Evolutionary conservation across 1,140 invertebrate genomes (phyloP).

Genomic region (Bombus picipes): DNA sequence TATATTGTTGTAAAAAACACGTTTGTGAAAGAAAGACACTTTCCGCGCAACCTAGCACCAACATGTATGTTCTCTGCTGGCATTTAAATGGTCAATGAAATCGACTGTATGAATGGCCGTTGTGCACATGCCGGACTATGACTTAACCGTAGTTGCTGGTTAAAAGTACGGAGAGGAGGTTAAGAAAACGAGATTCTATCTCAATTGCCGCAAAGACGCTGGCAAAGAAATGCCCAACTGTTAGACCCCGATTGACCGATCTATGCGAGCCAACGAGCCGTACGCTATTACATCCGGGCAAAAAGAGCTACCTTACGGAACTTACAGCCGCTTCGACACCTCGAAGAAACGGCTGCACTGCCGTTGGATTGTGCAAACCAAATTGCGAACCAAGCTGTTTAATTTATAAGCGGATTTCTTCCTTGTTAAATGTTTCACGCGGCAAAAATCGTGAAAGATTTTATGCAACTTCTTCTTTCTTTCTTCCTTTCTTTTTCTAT

Average conservation of each 20-base stretch:
- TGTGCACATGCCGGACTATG: background rate
- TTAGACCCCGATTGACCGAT: constrained; percentile 23
- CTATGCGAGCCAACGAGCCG: constrained; percentile 37
- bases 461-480: background rate
- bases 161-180: background rate
- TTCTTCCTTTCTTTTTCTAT: background rate
- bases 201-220: background rate
- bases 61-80: background rate
- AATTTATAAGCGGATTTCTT: background rate
- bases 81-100: background rate
- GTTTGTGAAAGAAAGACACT: too few species aligned
- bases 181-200: background rate
- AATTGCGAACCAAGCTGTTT: background rate
- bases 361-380: background rate
- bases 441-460: background rate
- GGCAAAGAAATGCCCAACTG: constrained; percentile 10
- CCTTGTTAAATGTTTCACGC: background rate
- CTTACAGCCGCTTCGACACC: constrained; percentile 10
- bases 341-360: background rate
- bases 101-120: background rate
- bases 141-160: background rate
- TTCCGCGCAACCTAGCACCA: background rate
- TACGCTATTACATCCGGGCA: constrained; percentile 16
- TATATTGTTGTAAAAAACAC: too few species aligned
- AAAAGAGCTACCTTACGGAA: constrained; percentile 19